Evolutionary conservation across 37 sponge, comb jelly and placozoan genomes (phyloP), one percentile per base, ranked within the genome.

Genomic region (Agelas oroides): DNA sequence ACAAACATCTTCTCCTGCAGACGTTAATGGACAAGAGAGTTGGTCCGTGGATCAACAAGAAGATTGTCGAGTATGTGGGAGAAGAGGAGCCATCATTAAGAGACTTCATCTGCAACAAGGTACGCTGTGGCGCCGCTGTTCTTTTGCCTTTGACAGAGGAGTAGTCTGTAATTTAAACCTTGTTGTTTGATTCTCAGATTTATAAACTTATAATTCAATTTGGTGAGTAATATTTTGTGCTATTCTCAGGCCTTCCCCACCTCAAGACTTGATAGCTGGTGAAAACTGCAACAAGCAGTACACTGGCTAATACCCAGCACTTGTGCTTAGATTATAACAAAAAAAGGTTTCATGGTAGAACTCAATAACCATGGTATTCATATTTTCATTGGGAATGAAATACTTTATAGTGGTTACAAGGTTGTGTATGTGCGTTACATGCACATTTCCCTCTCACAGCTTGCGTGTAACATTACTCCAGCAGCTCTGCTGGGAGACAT

Each of bases 11-110:
- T 46, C 46, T 55, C 37, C 52, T 55, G 0, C 54, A 94, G 95
- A 84, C 69, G 33, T 80, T 98, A 65, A 91, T 96, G 71, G 96
- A 98, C 52, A 96, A 94, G 59, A 87, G 96, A n/a, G 82, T 98
- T 14, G 80, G 86, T 21, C 95, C 96, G 0, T 98, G 99, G 99
- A 92, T 98, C 30, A 96, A 92, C 72, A 96, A 94, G 88, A 98
- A 98, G 88, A 98, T 98, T 33, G 87, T 89, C 19, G 99, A 98
- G 78, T 98, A 98, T 80, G 96, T 98, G 60, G 99, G 99, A 69
- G 99, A 98, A 65, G 85, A 90, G 59, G 99, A 98, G 70, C 95
- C 93, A 21, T 88, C 92, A 52, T 80, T 98, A 1, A 88, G 83
- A n/a, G 95, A 96, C 21, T 98, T 98, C 79, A 98, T 98, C 59